Percentiles rank a stretch among this genome's conserved stretches.
Evolutionary conservation across 2,797 vertebrate species (phyloP).

Genomic region (Typhlichthys subterraneus): DNA sequence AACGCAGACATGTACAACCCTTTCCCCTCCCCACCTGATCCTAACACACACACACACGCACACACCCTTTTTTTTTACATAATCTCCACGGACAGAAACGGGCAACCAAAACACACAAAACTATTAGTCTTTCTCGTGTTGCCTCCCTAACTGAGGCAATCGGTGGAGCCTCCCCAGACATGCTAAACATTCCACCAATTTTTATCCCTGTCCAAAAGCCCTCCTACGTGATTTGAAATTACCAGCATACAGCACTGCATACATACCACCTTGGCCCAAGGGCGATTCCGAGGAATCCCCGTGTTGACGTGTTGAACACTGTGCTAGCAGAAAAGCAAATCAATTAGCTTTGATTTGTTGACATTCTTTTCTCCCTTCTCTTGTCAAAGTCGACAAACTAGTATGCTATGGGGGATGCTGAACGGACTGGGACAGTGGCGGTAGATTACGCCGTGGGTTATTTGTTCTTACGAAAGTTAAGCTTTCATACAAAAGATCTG

Average conservation of each 20-base stretch:
- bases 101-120: not conserved
- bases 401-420: not conserved
- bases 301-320: conserved; percentile 12
- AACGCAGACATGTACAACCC: conserved; percentile 6
- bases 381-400: conserved; percentile 16
- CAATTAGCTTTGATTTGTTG: conserved; percentile 28
- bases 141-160: conserved; percentile 40
- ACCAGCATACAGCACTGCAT: conserved; percentile 25
- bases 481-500: too few species aligned
- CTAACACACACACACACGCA: conserved; percentile 20
- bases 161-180: conserved; percentile 54
- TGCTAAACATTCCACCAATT: conserved; percentile 74
- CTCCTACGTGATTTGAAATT: conserved; percentile 45
- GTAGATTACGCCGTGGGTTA: too few species aligned
- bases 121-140: conserved; percentile 3
- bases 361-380: conserved; percentile 8
- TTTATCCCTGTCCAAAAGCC: conserved; percentile 58
- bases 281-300: not conserved
- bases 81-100: conserved; percentile 5
- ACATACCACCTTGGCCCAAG: conserved; percentile 3
- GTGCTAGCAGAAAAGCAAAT: conserved; percentile 1
- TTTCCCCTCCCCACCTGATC: not conserved
- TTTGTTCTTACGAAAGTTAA: too few species aligned
- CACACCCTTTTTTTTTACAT: not conserved
- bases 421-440: not conserved